phyloP scores from a whole-genome alignment of 2,888 invertebrate genomes.

The Plagodis pulveraria region DNA sequence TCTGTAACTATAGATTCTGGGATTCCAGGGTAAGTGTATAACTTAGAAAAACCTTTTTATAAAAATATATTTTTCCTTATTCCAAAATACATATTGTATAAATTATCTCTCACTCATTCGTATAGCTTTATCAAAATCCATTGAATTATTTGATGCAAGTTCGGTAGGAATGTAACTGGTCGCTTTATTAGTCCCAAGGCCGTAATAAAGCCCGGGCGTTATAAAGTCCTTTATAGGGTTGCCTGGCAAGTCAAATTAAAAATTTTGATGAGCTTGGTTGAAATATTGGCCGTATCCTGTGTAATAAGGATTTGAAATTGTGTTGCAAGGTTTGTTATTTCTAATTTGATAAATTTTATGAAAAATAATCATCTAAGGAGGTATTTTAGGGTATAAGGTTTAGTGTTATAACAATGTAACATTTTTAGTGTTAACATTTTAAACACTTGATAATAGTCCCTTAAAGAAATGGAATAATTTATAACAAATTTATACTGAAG shows the following conservation, averaged over 20 bases:
- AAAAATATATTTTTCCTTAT: too few relatives aligned
- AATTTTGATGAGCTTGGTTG: slow-evolving; percentile 16
- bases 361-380: not conserved
- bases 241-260: slow-evolving; percentile 23
- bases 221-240: slow-evolving; percentile 41
- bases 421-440: too few relatives aligned
- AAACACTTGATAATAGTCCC: too few relatives aligned
- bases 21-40: too few relatives aligned
- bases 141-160: slow-evolving; percentile 57
- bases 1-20: too few relatives aligned
- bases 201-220: slow-evolving; percentile 47
- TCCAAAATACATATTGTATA: not conserved
- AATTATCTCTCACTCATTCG: slow-evolving; percentile 21
- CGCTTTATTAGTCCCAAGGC: slow-evolving; percentile 54
- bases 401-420: too few relatives aligned
- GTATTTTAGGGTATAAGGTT: too few relatives aligned
- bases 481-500: too few relatives aligned
- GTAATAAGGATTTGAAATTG: slow-evolving; percentile 15
- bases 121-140: slow-evolving; percentile 49
- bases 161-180: slow-evolving; percentile 46
- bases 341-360: not conserved
- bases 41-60: too few relatives aligned
- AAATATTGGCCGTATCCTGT: slow-evolving; percentile 16
- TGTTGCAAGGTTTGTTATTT: slow-evolving; percentile 1
- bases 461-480: too few relatives aligned